A percentile compares a stretch with the other conserved stretches of the same genome.
These are phyloP conservation scores for Erannis defoliaria DNA, from an alignment of 2,888 invertebrate genomes.

Conservation along the genomic window DNA sequence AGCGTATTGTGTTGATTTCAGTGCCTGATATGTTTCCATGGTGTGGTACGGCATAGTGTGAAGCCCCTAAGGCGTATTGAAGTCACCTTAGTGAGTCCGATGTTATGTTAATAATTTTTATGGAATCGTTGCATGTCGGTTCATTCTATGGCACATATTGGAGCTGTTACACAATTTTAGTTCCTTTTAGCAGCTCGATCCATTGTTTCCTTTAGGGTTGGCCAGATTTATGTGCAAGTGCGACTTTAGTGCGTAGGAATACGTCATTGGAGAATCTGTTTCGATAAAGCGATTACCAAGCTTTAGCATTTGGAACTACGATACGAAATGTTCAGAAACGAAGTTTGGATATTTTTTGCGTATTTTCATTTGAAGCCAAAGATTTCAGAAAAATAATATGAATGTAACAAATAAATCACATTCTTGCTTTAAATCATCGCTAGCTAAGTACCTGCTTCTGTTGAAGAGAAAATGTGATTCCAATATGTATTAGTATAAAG, in stretches of 20 bases:
- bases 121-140: too few species aligned
- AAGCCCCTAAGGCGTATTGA: too few species aligned
- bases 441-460: not conserved
- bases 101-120: too few species aligned
- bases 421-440: not conserved
- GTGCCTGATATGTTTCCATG: too few species aligned
- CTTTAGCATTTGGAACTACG: not conserved
- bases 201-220: conserved; percentile 15
- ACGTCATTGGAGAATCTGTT: conserved; percentile 13
- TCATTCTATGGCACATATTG: too few species aligned
- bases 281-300: not conserved
- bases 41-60: too few species aligned
- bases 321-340: not conserved
- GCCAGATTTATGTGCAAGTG: conserved; percentile 36
- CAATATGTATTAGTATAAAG: not conserved
- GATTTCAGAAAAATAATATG: not conserved
- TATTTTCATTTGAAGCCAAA: not conserved
- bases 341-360: not conserved
- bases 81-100: too few species aligned
- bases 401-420: not conserved
- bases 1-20: too few species aligned
- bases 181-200: too few species aligned
- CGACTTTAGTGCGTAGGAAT: not conserved
- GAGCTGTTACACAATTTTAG: too few species aligned
- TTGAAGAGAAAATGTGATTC: conserved; percentile 2